phyloP scores from a whole-genome alignment of 2,888 invertebrate genomes.

The Oithona nana region DNA sequence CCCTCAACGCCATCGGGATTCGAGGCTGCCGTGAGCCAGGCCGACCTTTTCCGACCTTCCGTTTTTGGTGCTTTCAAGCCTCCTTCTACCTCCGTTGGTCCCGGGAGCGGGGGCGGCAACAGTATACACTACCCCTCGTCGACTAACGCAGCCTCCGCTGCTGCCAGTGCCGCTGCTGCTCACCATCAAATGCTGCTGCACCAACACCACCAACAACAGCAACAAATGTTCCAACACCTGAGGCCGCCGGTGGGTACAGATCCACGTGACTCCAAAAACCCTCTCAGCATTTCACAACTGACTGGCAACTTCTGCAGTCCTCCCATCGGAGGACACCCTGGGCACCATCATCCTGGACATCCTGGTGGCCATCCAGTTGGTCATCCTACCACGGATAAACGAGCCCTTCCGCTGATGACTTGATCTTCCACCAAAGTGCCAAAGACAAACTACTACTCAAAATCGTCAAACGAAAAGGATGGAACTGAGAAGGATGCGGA shows the following conservation, averaged over 20 bases:
- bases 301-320: constrained; percentile 29
- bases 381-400: background rate
- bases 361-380: background rate
- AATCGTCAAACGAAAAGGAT: too few species aligned
- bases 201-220: constrained; percentile 18
- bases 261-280: constrained; percentile 78
- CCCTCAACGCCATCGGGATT: constrained; percentile 29
- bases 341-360: background rate
- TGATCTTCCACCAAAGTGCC: background rate
- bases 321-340: background rate
- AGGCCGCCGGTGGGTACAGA: constrained; percentile 74
- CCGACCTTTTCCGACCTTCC: constrained; percentile 23
- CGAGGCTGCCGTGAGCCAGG: constrained; percentile 23
- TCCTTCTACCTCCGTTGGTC: constrained; percentile 20
- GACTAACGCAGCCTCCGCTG: constrained; percentile 29
- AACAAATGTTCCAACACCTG: constrained; percentile 27
- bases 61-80: constrained; percentile 11
- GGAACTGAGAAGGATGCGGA: too few species aligned
- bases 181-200: constrained; percentile 17
- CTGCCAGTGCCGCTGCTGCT: constrained; percentile 20
- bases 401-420: background rate
- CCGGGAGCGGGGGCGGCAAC: too few species aligned
- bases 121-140: too few species aligned
- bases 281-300: constrained; percentile 70
- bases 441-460: too few species aligned